Base-by-base conservation (phyloP, 2,113 vertebrate genomes). In the Manacus vitellinus region DNA sequence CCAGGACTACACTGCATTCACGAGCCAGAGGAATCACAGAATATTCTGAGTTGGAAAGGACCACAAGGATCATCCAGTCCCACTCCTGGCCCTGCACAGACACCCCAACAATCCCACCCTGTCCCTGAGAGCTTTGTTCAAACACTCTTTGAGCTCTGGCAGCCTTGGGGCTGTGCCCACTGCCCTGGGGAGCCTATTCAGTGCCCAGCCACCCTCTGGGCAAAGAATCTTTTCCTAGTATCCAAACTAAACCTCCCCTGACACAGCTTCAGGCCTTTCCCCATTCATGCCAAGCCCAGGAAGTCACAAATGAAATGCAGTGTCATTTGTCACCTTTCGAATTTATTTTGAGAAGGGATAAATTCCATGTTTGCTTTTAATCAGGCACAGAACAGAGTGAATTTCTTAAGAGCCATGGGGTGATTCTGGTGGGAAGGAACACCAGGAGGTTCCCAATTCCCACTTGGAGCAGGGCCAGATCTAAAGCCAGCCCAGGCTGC, bases 51-150 rank as follows among this genome's bases (percentile, higher is more conserved):
- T 2, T 3, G 78, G n/a, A n/a, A 79, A 17, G 10, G 70, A 47
- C 28, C 62, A 18, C 20, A 6, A 2, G 62, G 47, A 22, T 41
- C 70, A 54, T 63, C 37, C 3, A 44, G 16, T 0, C 5, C 54
- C n/a, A 1, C 28, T 4, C 68, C 61, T 4, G 70, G 5, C 4
- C 13, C 54, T 83, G 78, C 70, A 0, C 37, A 52, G 37, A 52
- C 28, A 5, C 27, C 44, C 54, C 61, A 67, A 21, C 12, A 67
- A 46, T 2, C 68, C 85, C 59, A 58, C 6, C 43, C 49, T 65
- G 66, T 2, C 47, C 37, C 52, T 81, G 51, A 2, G 0, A 51
- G 14, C 0, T 0, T 0, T 44, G 8, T 7, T 25, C 77, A n/a
- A 54, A 14, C 15, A 0, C 24, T 30, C 16, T 70, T 35, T 23